Evolutionary conservation across 2,888 invertebrate genomes (phyloP).

Genomic region (Carcina quercana): DNA sequence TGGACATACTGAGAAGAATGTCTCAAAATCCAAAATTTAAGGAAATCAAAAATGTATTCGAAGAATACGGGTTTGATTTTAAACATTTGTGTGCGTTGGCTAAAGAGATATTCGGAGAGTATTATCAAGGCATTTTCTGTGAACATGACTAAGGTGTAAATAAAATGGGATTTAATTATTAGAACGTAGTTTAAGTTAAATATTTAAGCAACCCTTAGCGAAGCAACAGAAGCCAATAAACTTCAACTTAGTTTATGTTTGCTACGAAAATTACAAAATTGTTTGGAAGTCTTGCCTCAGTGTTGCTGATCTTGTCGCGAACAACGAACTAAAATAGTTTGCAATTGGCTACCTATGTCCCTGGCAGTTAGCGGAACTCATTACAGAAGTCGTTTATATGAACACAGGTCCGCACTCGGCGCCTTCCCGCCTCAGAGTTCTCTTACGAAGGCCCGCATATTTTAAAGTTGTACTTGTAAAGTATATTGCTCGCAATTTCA

Average conservation of each 20-base stretch:
- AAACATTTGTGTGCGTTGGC: conserved; percentile 25
- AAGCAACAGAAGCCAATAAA: too few species aligned
- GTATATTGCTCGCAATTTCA: too few species aligned
- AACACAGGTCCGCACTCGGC: conserved; percentile 47
- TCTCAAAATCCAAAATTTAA: conserved; percentile 27
- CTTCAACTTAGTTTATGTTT: conserved; percentile 3
- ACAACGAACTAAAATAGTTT: conserved; percentile 24
- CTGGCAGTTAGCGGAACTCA: conserved; percentile 45
- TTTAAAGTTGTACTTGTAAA: too few species aligned
- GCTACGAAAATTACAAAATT: conserved; percentile 15
- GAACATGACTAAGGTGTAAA: too few species aligned
- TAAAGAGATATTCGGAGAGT: conserved; percentile 28
- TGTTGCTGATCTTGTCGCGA: conserved; percentile 27
- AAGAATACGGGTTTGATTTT: conserved; percentile 30
- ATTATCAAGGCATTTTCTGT: conserved; percentile 28
- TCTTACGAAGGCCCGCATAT: too few species aligned
- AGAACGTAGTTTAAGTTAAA: too few species aligned
- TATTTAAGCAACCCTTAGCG: too few species aligned
- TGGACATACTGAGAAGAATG: conserved; percentile 30
- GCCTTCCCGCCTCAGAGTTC: too few species aligned
- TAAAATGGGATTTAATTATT: too few species aligned
- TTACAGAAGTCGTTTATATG: conserved; percentile 46
- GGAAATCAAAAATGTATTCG: conserved; percentile 27
- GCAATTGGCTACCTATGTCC: conserved; percentile 41
- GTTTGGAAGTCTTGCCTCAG: conserved; percentile 13